Conservation (phyloP, 1,140 invertebrate species). For the Conus ventricosus region DNA sequence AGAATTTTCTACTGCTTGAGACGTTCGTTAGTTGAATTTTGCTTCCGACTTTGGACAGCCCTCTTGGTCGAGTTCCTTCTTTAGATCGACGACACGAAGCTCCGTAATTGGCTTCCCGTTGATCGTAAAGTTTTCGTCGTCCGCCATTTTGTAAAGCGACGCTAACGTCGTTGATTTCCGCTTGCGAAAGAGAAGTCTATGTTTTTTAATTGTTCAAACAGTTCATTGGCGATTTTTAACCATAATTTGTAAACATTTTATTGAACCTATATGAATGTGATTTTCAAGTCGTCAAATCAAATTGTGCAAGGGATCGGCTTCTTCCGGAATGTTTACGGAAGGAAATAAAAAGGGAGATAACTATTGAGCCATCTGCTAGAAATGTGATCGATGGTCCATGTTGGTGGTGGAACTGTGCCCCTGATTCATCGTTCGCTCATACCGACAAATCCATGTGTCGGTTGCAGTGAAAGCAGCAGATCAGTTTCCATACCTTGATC, state of each 20-base stretch:
- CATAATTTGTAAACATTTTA: neutral
- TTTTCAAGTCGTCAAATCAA: neutral
- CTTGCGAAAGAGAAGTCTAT: neutral
- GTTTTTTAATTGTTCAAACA: neutral
- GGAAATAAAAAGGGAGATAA: slow-evolving; percentile 4
- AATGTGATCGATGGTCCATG: neutral
- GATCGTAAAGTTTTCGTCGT: slow-evolving; percentile 67
- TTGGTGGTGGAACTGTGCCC: no score
- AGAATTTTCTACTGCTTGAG: slow-evolving; percentile 69
- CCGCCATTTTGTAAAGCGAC: slow-evolving; percentile 71
- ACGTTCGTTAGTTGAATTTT: slow-evolving; percentile 72
- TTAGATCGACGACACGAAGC: slow-evolving; percentile 73
- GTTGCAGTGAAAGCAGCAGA: no score
- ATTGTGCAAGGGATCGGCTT: neutral
- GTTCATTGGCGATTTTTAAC: neutral
- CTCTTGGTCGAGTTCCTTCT: slow-evolving; percentile 73
- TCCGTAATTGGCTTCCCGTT: slow-evolving; percentile 69
- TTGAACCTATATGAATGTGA: neutral
- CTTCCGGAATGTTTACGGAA: slow-evolving; percentile 26
- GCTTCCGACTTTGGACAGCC: slow-evolving; percentile 73
- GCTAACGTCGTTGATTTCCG: slow-evolving; percentile 44
- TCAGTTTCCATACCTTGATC: no score
- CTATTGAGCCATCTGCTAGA: neutral
- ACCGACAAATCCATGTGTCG: no score
- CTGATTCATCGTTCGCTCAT: no score